phyloP scores from a whole-genome alignment of 2,797 vertebrate genomes.

The Propithecus perrieri region DNA sequence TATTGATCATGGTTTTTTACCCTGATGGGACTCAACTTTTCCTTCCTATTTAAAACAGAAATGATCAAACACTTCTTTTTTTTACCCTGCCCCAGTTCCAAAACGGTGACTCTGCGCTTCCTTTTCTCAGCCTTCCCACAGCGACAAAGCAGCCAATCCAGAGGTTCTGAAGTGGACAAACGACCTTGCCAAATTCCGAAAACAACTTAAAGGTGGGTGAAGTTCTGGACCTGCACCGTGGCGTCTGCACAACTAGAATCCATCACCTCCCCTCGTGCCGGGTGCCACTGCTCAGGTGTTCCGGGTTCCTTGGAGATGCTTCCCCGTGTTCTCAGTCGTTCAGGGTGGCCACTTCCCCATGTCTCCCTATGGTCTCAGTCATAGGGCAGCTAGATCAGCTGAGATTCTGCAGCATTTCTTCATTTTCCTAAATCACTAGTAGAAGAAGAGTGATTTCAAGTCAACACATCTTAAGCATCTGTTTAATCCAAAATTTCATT shows the following conservation, averaged over 20 bases:
- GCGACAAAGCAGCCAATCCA: constrained; percentile 96
- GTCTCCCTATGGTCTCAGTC: background rate
- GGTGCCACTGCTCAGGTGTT: background rate
- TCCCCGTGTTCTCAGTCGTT: background rate
- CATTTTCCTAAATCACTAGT: background rate
- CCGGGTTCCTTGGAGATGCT: background rate
- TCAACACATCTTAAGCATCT: background rate
- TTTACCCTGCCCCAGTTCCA: background rate
- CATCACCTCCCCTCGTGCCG: rapidly evolving
- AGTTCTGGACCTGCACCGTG: rapidly evolving
- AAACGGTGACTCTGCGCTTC: background rate
- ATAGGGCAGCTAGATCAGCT: background rate
- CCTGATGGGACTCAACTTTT: background rate
- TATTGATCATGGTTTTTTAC: background rate
- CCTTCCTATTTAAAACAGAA: constrained; percentile 6
- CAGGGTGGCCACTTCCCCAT: background rate
- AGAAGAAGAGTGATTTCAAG: background rate
- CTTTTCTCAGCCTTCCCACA: constrained; percentile 92
- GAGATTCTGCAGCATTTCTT: background rate
- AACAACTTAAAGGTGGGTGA: constrained; percentile 96
- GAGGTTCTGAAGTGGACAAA: constrained; percentile 98
- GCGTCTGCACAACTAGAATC: background rate
- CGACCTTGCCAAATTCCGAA: constrained; percentile 95
- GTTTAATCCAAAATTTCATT: background rate
- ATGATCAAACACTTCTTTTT: background rate